These are phyloP conservation scores for Heterohyrax brucei DNA, from an alignment of 2,797 vertebrate genomes.

Conservation along the genomic window DNA sequence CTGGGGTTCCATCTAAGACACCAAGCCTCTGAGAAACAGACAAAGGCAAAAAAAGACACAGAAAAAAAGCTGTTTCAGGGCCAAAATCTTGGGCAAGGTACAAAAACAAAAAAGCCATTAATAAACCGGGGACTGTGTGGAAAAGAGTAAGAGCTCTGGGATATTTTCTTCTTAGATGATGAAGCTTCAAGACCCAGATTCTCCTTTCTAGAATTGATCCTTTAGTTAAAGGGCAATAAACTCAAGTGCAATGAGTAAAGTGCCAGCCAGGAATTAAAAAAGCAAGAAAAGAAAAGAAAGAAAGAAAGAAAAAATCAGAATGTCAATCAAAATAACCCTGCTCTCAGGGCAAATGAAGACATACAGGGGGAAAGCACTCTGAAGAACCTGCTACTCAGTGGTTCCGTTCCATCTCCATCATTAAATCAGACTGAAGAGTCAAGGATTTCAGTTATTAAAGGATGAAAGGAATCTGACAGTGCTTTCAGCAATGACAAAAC, in stretches of 20 bases:
- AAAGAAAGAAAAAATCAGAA: background rate
- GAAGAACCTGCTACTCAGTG: constrained; percentile 75
- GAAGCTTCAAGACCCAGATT: constrained; percentile 49
- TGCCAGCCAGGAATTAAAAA: constrained; percentile 73
- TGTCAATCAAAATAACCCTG: constrained; percentile 64
- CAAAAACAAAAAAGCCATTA: constrained; percentile 76
- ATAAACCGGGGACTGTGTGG: constrained; percentile 48
- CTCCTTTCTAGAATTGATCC: constrained; percentile 35
- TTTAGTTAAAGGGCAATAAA: constrained; percentile 72
- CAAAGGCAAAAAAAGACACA: constrained; percentile 84
- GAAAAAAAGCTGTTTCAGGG: constrained; percentile 82
- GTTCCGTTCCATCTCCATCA: constrained; percentile 78
- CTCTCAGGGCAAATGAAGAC: constrained; percentile 24
- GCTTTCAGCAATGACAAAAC: constrained; percentile 81
- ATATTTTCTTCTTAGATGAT: constrained; percentile 8
- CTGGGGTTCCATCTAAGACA: constrained; percentile 72
- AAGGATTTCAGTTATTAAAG: constrained; percentile 68
- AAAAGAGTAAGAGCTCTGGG: constrained; percentile 54
- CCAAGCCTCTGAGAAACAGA: constrained; percentile 79
- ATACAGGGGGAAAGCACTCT: background rate
- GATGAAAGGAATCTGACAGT: constrained; percentile 72
- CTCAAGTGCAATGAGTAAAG: constrained; percentile 83
- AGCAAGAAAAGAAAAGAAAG: background rate
- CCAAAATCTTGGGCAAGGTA: constrained; percentile 80
- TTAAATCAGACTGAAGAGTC: constrained; percentile 76